Percentiles rank a stretch among this genome's conserved stretches.
phyloP scores from a whole-genome alignment of 2,113 vertebrate genomes.

The Sceloporus undulatus region DNA sequence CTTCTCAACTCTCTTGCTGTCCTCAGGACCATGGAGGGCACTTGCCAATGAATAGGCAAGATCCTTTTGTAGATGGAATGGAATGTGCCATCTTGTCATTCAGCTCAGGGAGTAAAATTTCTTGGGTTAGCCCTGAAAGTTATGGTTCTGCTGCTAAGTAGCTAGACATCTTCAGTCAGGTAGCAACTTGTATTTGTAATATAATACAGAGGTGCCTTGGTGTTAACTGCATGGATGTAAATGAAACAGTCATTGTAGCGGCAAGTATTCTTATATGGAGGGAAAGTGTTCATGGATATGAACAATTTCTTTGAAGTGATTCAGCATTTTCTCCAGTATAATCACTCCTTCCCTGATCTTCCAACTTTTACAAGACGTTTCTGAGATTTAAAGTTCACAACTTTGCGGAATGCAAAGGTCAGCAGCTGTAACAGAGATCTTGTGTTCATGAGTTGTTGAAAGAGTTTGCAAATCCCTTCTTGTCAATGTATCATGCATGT shows the following conservation, averaged over 20 bases:
- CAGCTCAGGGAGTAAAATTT: background rate
- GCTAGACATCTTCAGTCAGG: background rate
- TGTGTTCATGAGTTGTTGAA: background rate
- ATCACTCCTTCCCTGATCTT: background rate
- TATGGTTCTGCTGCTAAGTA: background rate
- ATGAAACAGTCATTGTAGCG: background rate
- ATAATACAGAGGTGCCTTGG: no score
- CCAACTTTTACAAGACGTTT: slow-evolving; percentile 1
- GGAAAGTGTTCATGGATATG: background rate
- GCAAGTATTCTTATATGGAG: background rate
- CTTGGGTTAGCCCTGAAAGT: background rate
- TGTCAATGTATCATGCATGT: background rate
- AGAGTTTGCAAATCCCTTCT: slow-evolving; percentile 2
- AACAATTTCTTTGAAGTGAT: background rate
- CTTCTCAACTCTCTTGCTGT: background rate
- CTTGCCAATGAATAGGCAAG: background rate
- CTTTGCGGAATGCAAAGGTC: slow-evolving; percentile 22
- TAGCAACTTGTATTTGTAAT: background rate
- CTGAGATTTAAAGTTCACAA: slow-evolving; percentile 20
- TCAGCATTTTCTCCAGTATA: background rate
- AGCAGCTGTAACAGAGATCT: slow-evolving; percentile 10
- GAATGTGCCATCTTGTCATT: background rate
- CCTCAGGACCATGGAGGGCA: background rate
- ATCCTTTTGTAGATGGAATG: background rate
- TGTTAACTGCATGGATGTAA: no score